Evolutionary conservation across 2,113 vertebrate genomes (phyloP), one percentile per base, ranked within the genome.

Genomic region (Herpailurus yagouaroundi): DNA sequence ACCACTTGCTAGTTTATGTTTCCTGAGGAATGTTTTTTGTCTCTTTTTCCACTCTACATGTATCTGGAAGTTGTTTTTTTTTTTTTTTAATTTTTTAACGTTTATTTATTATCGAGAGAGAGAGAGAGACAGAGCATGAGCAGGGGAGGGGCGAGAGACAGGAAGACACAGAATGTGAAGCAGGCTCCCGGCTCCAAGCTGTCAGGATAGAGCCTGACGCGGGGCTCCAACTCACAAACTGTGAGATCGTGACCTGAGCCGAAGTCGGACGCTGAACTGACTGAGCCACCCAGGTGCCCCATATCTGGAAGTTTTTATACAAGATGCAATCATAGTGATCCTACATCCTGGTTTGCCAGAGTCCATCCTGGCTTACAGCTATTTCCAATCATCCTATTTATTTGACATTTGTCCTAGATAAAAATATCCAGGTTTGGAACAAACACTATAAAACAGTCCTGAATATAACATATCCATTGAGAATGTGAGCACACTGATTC

Each of bases 261-360:
- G 45, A 9, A 45, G 45, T 45, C 8, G 8, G 45, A 45, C 1
- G 45, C 45, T 45, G 45, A 45, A 45, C 45, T 45, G 45, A 45
- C 45, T 45, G 45, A 45, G 45, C 7, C 45, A 45, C 45, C 45
- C 45, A 45, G 45, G 45, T 8, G 45, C 45, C 45, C 45, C 8
- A 45, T 29, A 55, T 15, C 36, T 63, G 25, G 55, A 81, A 16
- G 23, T 29, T 63, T 64, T 16, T 74, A 41, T 23, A 12, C 10
- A 85, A 19, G 23, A 29, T 48, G 29, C 6, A 52, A 18, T 36
- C 14, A 69, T 2, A 45, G 48, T 13, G 27, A 18, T 45, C 9
- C 8, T 48, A 50, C 1, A n/a, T 38, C n/a, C 13, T 29, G 4
- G 0, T 64, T 66, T 60, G 3, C 13, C 5, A 13, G 10, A 33